Percentiles rank a stretch among this genome's conserved stretches.
phyloP scores from a whole-genome alignment of 1,140 invertebrate species.

The Melitaea cinxia region DNA sequence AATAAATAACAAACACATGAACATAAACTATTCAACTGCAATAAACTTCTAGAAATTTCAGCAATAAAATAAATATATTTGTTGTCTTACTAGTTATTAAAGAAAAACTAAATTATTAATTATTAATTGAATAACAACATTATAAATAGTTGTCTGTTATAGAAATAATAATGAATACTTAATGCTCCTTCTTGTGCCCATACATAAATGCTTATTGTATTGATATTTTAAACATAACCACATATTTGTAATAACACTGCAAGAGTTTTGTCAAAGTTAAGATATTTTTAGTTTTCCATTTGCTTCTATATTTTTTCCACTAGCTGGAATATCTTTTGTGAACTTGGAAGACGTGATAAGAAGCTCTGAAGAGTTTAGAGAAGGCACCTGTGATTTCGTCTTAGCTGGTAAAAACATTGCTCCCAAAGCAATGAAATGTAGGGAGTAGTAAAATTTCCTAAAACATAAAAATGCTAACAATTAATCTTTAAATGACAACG shows the following conservation, averaged over 20 bases:
- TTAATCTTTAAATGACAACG: not conserved
- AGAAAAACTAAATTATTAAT: not conserved
- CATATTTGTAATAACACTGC: not conserved
- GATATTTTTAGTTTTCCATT: constrained; percentile 63
- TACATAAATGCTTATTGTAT: constrained; percentile 4
- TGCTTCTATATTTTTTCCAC: constrained; percentile 44
- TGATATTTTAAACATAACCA: not conserved
- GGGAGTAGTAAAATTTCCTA: constrained; percentile 77
- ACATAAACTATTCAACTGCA: too few species aligned
- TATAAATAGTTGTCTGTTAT: not conserved
- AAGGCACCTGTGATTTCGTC: constrained; percentile 17
- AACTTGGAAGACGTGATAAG: constrained; percentile 41
- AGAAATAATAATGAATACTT: constrained; percentile 1
- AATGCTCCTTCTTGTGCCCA: not conserved
- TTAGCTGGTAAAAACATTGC: constrained; percentile 67
- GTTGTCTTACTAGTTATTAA: not conserved
- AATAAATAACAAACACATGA: too few species aligned
- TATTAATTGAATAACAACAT: not conserved
- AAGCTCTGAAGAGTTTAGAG: constrained; percentile 39
- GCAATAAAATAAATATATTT: too few species aligned
- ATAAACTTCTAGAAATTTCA: too few species aligned
- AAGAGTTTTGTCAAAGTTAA: constrained; percentile 27
- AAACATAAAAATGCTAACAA: constrained; percentile 41
- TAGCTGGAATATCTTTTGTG: constrained; percentile 32
- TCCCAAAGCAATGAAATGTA: constrained; percentile 76